A percentile compares a stretch with the other conserved stretches of the same genome.
Conservation (phyloP, 2,113 vertebrate genomes). For the Platycercus adscitus region DNA sequence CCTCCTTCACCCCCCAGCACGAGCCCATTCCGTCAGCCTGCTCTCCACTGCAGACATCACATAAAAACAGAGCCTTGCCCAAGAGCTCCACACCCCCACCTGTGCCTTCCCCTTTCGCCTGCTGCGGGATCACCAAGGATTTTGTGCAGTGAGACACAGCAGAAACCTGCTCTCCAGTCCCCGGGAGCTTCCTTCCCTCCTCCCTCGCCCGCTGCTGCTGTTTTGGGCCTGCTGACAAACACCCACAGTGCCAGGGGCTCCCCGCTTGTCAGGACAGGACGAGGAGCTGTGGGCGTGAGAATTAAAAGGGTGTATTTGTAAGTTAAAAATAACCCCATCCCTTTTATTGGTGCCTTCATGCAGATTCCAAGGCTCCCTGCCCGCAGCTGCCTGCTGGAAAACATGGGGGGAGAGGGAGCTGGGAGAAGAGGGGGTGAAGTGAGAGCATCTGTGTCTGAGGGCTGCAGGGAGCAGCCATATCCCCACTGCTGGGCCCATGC, state of each 20-base stretch:
- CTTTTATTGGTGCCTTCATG: background rate
- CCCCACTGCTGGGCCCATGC: background rate
- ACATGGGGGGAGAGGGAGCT: background rate
- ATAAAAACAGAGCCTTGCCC: background rate
- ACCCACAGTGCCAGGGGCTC: conserved; percentile 28
- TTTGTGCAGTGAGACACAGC: background rate
- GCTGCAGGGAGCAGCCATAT: background rate
- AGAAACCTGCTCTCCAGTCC: background rate
- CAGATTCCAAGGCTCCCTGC: background rate
- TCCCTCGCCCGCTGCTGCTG: background rate
- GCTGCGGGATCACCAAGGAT: background rate
- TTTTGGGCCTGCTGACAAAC: conserved; percentile 28
- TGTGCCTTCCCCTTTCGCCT: background rate
- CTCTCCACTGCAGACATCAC: background rate
- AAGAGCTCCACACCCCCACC: background rate
- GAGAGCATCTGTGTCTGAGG: accelerated
- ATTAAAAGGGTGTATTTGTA: conserved; percentile 8
- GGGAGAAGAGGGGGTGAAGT: background rate
- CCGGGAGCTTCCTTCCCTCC: background rate
- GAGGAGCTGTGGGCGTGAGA: background rate
- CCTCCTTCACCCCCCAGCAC: accelerated
- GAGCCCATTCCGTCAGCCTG: background rate
- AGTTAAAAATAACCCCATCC: background rate
- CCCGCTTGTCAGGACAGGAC: conserved; percentile 47
- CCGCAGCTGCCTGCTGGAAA: background rate